phyloP scores from a whole-genome alignment of 2,797 vertebrate species.

The Valencia hispanica region DNA sequence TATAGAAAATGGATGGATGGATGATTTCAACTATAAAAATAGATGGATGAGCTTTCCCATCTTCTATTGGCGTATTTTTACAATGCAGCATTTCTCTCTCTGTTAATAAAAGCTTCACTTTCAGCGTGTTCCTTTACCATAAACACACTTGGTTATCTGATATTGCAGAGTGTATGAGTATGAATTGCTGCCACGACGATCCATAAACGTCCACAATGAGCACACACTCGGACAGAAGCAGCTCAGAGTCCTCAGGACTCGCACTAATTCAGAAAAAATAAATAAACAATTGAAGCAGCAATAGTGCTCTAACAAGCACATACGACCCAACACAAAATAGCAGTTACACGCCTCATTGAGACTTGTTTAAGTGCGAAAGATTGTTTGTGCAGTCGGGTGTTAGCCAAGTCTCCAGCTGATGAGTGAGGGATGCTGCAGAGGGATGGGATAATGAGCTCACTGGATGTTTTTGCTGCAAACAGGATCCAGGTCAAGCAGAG shows the following conservation, averaged over 20 bases:
- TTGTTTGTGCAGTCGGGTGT: slow-evolving; percentile 52
- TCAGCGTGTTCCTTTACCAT: slow-evolving; percentile 60
- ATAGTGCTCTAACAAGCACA: slow-evolving; percentile 60
- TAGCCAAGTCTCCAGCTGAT: slow-evolving; percentile 37
- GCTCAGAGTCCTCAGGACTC: slow-evolving; percentile 11
- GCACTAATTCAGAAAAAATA: slow-evolving; percentile 23
- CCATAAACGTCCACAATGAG: slow-evolving; percentile 9
- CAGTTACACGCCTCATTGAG: slow-evolving; percentile 72
- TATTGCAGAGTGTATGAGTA: slow-evolving; percentile 22
- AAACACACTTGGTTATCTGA: slow-evolving; percentile 56
- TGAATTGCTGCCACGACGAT: slow-evolving; percentile 15
- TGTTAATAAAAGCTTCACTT: slow-evolving; percentile 68
- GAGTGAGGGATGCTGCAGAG: slow-evolving; percentile 43
- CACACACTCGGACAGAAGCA: slow-evolving; percentile 9
- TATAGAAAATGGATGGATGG: too few relatives aligned
- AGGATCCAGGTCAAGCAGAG: slow-evolving; percentile 33
- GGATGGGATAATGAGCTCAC: slow-evolving; percentile 48
- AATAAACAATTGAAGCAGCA: slow-evolving; percentile 22
- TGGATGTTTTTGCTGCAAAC: slow-evolving; percentile 22
- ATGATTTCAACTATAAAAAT: not conserved
- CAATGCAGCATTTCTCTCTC: slow-evolving; percentile 36
- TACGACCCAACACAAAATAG: slow-evolving; percentile 46
- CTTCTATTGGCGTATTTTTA: slow-evolving; percentile 25
- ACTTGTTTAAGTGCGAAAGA: slow-evolving; percentile 64
- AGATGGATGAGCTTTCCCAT: not conserved